Percentiles rank a stretch among this genome's conserved stretches.
phyloP scores from a whole-genome alignment of 1,140 invertebrate species.

The Brachionus rubens region DNA sequence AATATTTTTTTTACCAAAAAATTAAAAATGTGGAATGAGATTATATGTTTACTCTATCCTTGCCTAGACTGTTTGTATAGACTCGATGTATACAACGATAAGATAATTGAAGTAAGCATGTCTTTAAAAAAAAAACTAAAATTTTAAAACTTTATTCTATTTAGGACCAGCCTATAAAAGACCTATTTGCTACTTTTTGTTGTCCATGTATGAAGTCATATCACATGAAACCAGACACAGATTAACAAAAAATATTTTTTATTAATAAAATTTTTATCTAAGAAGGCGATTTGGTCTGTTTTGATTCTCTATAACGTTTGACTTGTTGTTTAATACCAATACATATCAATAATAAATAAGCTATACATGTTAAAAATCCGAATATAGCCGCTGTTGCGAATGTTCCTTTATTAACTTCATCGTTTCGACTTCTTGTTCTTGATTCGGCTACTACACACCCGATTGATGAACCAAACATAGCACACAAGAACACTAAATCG shows the following conservation, averaged over 20 bases:
- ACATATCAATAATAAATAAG: too few species aligned
- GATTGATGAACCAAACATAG: not conserved
- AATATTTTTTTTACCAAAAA: not conserved
- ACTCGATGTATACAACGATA: constrained; percentile 1
- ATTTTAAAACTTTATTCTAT: not conserved
- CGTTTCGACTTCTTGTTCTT: not conserved
- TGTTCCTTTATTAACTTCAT: not conserved
- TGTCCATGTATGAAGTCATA: constrained; percentile 3
- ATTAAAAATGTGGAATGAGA: not conserved
- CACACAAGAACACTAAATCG: not conserved
- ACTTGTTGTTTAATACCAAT: too few species aligned
- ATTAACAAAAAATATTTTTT: too few species aligned
- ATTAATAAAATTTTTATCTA: too few species aligned
- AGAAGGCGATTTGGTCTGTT: too few species aligned
- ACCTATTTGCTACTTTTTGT: not conserved
- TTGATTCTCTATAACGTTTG: too few species aligned
- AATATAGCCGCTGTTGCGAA: not conserved
- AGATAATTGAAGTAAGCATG: not conserved
- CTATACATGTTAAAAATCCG: too few species aligned
- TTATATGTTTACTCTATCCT: not conserved
- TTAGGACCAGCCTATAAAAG: not conserved
- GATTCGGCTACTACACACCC: not conserved
- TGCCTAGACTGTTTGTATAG: not conserved
- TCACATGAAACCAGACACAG: not conserved
- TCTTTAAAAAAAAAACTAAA: not conserved